A percentile compares a stretch with the other conserved stretches of the same genome.
phyloP scores from a whole-genome alignment of 2,113 vertebrate genomes.

The Drymodes brunneopygia region DNA sequence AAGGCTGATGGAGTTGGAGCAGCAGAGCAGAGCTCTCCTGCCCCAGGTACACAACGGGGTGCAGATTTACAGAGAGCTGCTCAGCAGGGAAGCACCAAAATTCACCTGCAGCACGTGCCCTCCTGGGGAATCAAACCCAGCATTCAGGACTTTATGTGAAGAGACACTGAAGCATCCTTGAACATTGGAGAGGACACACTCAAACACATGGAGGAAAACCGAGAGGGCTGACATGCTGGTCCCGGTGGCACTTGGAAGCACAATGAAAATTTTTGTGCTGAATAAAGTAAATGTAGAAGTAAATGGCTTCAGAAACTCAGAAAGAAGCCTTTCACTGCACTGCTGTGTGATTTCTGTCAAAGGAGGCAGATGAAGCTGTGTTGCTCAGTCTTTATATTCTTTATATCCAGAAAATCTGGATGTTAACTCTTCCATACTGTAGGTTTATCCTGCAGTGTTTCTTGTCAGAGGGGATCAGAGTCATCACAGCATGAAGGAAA shows the following conservation, averaged over 20 bases:
- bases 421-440: neutral
- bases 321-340: neutral
- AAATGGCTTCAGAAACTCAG: neutral
- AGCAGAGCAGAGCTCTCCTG: neutral
- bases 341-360: neutral
- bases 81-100: neutral
- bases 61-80: neutral
- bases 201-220: neutral
- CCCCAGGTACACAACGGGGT: neutral
- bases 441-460: neutral
- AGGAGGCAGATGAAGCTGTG: neutral
- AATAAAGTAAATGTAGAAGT: neutral
- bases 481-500: neutral
- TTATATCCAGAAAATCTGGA: neutral
- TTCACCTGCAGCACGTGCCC: neutral
- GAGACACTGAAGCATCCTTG: neutral
- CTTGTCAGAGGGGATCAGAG: neutral
- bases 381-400: neutral
- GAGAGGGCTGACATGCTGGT: neutral
- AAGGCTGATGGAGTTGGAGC: rapidly evolving
- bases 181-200: neutral
- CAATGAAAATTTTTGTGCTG: neutral
- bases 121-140: neutral
- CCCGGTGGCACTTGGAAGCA: neutral
- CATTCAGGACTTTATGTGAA: neutral